Percentiles rank a stretch among this genome's conserved stretches.
phyloP scores from a whole-genome alignment of 2,797 vertebrate genomes.

The Paratrypauchen microcephalus region DNA sequence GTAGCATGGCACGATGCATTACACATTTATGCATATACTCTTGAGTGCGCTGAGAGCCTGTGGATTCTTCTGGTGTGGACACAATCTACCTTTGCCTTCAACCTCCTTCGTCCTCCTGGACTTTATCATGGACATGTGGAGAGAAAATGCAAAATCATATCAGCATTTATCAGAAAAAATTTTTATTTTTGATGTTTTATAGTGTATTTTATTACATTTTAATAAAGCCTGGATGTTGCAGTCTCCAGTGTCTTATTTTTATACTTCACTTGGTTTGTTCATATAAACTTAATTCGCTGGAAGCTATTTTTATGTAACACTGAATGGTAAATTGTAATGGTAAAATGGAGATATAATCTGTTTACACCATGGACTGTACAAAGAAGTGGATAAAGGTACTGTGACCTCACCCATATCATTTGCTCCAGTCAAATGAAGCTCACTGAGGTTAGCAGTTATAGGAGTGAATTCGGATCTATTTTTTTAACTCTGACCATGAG shows the following conservation, averaged over 20 bases:
- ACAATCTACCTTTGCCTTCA: slow-evolving; percentile 37
- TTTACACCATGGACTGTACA: no score
- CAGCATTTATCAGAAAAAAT: background rate
- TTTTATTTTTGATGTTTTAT: slow-evolving; percentile 15
- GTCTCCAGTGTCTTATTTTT: background rate
- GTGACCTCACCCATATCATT: no score
- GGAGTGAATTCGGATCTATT: no score
- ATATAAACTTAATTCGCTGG: no score
- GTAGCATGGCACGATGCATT: slow-evolving; percentile 18
- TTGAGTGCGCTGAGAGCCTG: background rate
- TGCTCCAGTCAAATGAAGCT: no score
- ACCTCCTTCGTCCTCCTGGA: background rate
- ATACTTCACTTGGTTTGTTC: no score
- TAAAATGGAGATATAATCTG: no score
- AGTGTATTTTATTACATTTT: slow-evolving; percentile 31
- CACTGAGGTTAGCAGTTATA: no score
- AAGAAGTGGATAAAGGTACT: no score
- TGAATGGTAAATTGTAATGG: no score
- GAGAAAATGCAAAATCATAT: background rate
- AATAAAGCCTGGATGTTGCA: slow-evolving; percentile 29
- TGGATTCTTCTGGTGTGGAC: background rate
- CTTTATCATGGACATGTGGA: background rate
- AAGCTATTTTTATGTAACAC: no score
- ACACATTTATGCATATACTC: background rate
- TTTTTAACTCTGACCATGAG: no score